Base-by-base conservation (phyloP, 23 tunicate genomes). In the Pegea sp. region DNA sequence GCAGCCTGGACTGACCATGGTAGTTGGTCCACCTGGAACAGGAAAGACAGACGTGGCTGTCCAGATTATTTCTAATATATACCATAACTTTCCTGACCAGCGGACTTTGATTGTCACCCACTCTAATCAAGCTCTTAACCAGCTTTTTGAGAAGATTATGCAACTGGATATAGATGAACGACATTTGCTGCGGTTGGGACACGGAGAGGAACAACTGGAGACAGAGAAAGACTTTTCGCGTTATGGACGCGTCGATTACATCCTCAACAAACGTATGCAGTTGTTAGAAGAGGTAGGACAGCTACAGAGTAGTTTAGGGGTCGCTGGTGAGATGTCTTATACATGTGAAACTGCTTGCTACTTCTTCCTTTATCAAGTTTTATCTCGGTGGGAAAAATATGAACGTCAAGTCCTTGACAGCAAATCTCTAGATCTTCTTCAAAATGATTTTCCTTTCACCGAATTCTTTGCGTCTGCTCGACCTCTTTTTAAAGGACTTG, bases 1-100 rank as follows among this genome's bases (percentile, higher is more conserved):
- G 90, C 98, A 89, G 61, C 98, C 98, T 26, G 98, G 99, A 28
- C 63, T 78, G 16, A 91, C 99, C 29, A 79, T 91, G 93, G 91
- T 91, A 46, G 99, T 91, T 4, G 99, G 99, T n/a, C 99, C 99
- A n/a, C 99, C 99, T 24, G 99, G 99, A 22, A 91, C 99, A 18
- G 99, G 99, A 0, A 91, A 91, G 54, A 91, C 99, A 0, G 99
- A 91, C 54, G 99, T 91, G 33, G 99, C 99, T 16, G 99, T 91
- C 4, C 99, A 91, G 30, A 91, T 91, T 43, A 91, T 91, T 6
- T 91, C 99, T 0, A 91, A 91, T 54, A 49, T 91, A 16, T 91
- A 91, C 58, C 99, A 91, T 64, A 91, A 91, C 60, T 91, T 91
- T 44, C 99, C 99, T 29, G 71, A 91, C 30, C 88, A 91, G 52